Percentiles rank a stretch among this genome's conserved stretches.
Conservation (phyloP, 2,113 vertebrate species). For the Pollachius pollachius region DNA sequence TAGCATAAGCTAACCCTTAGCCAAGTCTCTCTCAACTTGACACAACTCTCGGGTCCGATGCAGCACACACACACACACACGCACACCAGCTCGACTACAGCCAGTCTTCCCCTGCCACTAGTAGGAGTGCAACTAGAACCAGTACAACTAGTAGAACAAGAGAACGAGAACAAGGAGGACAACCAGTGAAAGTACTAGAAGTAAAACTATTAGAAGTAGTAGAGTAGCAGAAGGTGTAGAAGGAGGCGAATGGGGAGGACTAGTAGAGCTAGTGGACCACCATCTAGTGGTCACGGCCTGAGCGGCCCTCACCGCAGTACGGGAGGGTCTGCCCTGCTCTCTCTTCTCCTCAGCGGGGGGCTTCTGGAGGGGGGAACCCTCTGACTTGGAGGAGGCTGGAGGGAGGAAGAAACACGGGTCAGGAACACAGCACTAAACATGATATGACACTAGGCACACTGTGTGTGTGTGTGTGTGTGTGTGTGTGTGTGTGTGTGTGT, state of each 20-base stretch:
- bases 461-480: neutral
- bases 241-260: too few relatives aligned
- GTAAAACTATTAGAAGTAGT: too few relatives aligned
- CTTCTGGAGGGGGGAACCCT: conserved; percentile 88
- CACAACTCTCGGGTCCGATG: too few relatives aligned
- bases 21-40: too few relatives aligned
- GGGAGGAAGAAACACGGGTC: conserved; percentile 35
- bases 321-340: conserved; percentile 83
- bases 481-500: neutral
- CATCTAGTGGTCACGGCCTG: neutral
- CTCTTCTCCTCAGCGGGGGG: conserved; percentile 85
- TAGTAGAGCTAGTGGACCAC: too few relatives aligned
- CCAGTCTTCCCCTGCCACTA: too few relatives aligned
- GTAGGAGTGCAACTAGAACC: too few relatives aligned
- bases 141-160: too few relatives aligned
- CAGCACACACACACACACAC: conserved; percentile 14
- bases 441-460: neutral
- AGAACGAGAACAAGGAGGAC: too few relatives aligned
- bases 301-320: conserved; percentile 84
- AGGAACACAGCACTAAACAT: neutral
- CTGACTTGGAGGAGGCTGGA: conserved; percentile 92
- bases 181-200: too few relatives aligned
- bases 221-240: too few relatives aligned
- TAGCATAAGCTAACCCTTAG: too few relatives aligned
- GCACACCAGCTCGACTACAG: neutral